Base-by-base conservation (phyloP, 1,140 invertebrate species). In the Hydropsyche tenuis region DNA sequence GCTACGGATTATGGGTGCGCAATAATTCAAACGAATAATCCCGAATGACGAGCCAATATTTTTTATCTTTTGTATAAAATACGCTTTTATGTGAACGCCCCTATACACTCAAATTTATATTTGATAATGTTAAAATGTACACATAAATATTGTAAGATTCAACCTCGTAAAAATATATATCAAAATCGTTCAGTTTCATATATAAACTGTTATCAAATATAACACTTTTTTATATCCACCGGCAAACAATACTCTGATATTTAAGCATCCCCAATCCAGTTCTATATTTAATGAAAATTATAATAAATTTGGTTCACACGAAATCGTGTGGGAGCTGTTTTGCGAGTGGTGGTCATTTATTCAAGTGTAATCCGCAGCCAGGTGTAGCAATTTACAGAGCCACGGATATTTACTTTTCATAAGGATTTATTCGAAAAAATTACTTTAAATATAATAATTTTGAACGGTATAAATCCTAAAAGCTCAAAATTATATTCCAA, bases 331-430 rank as follows among this genome's bases (percentile, higher is more conserved):
- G 48, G 48, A 18, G 48, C 20, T 20, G 16, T 18, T 53, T 16
- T 53, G 48, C 20, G 48, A 18, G 48, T 16, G 5, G n/a, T 20
- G 48, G 48, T 53, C 23, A 63, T 66, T 66, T 66, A 66, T 66
- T 23, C 22, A 22, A 37, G 11, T 6, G 20, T 66, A 66, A 66
- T 66, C 64, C 43, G 37, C 12, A 46, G 30, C 45, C 64, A 66
- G 64, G 64, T 66, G 64, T 46, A 30, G 37, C 64, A 23, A 66
- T 66, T 66, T 66, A n/a, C 64, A 27, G 9, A 37, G 64, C 64
- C 27, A 1, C 64, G n/a, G 20, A 43, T 37, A 37, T 37, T 37
- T 37, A 9, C 30, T 3, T 37, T 37, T 9, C 30, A 37, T 9
- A 4, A 3, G 30, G 9, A 4, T 37, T 37, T 37, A 37, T 37